Evolutionary conservation across 2,888 invertebrate species (phyloP).

Genomic region (Eupithecia subumbrata): DNA sequence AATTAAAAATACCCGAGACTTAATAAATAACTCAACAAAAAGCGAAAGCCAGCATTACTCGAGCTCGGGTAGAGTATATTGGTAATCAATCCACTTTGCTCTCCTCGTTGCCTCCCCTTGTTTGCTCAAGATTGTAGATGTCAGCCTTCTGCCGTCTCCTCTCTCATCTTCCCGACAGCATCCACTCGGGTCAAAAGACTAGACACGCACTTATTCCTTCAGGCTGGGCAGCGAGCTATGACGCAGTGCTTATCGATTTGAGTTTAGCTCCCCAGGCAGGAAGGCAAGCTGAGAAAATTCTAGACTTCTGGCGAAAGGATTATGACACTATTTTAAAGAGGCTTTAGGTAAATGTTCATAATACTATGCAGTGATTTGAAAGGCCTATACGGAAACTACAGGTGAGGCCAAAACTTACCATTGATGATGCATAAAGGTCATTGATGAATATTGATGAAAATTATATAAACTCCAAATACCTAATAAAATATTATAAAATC

Average conservation of each 20-base stretch:
- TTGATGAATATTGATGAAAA: too few species aligned
- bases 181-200: neutral
- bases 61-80: constrained; percentile 22
- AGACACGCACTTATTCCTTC: constrained; percentile 54
- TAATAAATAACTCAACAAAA: constrained; percentile 19
- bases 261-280: constrained; percentile 24
- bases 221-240: constrained; percentile 52
- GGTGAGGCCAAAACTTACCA: neutral
- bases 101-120: constrained; percentile 28
- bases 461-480: too few species aligned
- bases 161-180: constrained; percentile 38
- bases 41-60: neutral
- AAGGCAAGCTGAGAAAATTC: constrained; percentile 19
- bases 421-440: too few species aligned
- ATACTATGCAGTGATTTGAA: neutral
- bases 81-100: constrained; percentile 28
- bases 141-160: constrained; percentile 1
- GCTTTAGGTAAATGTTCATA: neutral
- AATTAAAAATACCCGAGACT: constrained; percentile 7
- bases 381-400: neutral
- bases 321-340: neutral
- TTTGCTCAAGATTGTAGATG: constrained; percentile 41
- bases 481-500: too few species aligned
- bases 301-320: constrained; percentile 9
- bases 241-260: constrained; percentile 73